A percentile compares a stretch with the other conserved stretches of the same genome.
Conservation (phyloP, 2,888 invertebrate species). For the Geotrupes spiniger region DNA sequence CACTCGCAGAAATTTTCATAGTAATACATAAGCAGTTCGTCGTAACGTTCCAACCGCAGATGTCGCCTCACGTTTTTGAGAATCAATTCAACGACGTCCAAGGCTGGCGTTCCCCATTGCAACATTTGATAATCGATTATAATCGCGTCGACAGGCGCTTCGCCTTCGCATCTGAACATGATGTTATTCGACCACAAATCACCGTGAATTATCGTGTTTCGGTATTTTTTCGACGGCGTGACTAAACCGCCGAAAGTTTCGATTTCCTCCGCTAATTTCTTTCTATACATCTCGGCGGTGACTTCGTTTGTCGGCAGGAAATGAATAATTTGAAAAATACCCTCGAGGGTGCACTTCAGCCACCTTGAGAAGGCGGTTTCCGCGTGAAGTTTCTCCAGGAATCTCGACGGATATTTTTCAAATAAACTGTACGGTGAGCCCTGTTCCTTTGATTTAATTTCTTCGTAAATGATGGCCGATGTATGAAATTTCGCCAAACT, state of each 20-base stretch:
- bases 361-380: constrained; percentile 28
- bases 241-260: constrained; percentile 1
- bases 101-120: constrained; percentile 35
- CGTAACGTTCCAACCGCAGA: constrained; percentile 32
- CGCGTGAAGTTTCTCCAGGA: constrained; percentile 31
- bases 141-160: constrained; percentile 27
- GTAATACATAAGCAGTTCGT: constrained; percentile 36
- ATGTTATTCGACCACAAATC: constrained; percentile 44
- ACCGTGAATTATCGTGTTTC: constrained; percentile 35
- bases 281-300: constrained; percentile 27
- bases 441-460: constrained; percentile 33
- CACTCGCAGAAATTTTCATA: constrained; percentile 29
- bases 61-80: constrained; percentile 35
- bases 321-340: constrained; percentile 32
- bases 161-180: constrained; percentile 33
- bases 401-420: constrained; percentile 28
- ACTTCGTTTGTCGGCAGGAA: constrained; percentile 29
- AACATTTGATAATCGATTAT: constrained; percentile 41
- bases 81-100: constrained; percentile 38
- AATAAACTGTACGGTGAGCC: constrained; percentile 27
- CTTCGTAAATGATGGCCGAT: constrained; percentile 53
- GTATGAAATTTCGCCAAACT: constrained; percentile 56
- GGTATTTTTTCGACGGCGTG: constrained; percentile 17
- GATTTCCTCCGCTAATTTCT: constrained; percentile 20
- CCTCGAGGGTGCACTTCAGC: constrained; percentile 29